Evolutionary conservation across 37 sponge, comb jelly and placozoan species (phyloP).

Genomic region (Diacarnus erythraeanus): DNA sequence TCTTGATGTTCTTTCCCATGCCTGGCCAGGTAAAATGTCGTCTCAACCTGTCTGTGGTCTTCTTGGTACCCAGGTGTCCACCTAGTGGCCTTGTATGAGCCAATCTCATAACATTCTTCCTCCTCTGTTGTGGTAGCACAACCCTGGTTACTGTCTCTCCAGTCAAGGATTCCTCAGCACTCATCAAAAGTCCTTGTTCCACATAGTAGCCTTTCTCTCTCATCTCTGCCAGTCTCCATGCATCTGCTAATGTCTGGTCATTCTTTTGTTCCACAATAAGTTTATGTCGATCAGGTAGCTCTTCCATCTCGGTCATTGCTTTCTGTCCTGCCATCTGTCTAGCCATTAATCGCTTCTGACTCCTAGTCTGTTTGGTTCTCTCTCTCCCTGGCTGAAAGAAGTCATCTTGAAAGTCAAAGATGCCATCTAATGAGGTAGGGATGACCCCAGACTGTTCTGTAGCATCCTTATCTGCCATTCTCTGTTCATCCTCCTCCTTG

Average conservation of each 20-base stretch:
- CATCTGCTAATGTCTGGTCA: not conserved
- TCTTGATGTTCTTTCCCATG: no score
- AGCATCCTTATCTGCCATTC: not conserved
- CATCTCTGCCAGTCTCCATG: not conserved
- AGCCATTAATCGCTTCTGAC: not conserved
- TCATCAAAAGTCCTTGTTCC: not conserved
- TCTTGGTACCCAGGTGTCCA: slow-evolving; percentile 58
- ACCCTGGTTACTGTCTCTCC: no score
- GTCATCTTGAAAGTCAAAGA: not conserved
- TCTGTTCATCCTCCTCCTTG: not conserved
- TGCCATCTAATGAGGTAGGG: not conserved
- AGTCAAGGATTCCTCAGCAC: no score
- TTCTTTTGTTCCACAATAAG: not conserved
- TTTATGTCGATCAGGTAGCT: not conserved
- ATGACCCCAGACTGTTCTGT: not conserved
- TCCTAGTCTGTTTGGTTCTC: not conserved
- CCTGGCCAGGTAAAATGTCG: slow-evolving; percentile 60
- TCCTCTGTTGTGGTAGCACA: slow-evolving; percentile 29
- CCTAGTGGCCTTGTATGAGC: slow-evolving; percentile 43
- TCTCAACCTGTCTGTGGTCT: slow-evolving; percentile 36
- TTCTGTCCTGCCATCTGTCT: no score
- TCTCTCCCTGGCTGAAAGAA: not conserved
- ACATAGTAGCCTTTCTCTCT: not conserved
- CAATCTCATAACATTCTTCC: slow-evolving; percentile 19
- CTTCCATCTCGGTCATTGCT: not conserved